Evolutionary conservation across 2,888 invertebrate species (phyloP).

Genomic region (Elaeidobius kamerunicus): DNA sequence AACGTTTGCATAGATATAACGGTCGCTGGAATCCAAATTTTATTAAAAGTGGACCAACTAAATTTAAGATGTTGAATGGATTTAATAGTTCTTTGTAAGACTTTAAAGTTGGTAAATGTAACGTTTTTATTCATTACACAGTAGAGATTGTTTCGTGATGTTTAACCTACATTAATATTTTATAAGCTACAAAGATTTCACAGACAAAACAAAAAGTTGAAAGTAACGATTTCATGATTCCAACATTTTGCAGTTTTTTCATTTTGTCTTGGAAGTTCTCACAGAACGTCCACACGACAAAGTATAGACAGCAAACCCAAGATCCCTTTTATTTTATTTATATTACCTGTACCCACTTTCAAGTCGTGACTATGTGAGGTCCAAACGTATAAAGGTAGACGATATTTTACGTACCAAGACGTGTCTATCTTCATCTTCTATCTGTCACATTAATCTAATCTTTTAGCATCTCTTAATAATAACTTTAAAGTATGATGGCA

Average conservation of each 20-base stretch:
- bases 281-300: slow-evolving; percentile 8
- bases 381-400: slow-evolving; percentile 17
- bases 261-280: slow-evolving; percentile 13
- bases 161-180: neutral
- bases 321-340: slow-evolving; percentile 20
- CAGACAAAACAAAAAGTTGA: neutral
- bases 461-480: slow-evolving; percentile 25
- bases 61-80: no score
- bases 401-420: slow-evolving; percentile 23
- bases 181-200: neutral
- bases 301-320: slow-evolving; percentile 4
- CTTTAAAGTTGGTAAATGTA: no score
- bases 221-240: slow-evolving; percentile 2
- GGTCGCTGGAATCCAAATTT: no score
- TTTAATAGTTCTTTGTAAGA: no score
- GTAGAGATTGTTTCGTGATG: neutral
- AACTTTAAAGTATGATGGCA: slow-evolving; percentile 23
- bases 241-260: slow-evolving; percentile 8
- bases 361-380: slow-evolving; percentile 30
- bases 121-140: no score
- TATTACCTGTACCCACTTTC: slow-evolving; percentile 21
- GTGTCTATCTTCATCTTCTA: slow-evolving; percentile 30
- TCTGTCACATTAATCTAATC: slow-evolving; percentile 32
- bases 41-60: no score
- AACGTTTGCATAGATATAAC: no score